Evolutionary conservation across 1,140 invertebrate genomes (phyloP).

Genomic region (Panulirus ornatus): DNA sequence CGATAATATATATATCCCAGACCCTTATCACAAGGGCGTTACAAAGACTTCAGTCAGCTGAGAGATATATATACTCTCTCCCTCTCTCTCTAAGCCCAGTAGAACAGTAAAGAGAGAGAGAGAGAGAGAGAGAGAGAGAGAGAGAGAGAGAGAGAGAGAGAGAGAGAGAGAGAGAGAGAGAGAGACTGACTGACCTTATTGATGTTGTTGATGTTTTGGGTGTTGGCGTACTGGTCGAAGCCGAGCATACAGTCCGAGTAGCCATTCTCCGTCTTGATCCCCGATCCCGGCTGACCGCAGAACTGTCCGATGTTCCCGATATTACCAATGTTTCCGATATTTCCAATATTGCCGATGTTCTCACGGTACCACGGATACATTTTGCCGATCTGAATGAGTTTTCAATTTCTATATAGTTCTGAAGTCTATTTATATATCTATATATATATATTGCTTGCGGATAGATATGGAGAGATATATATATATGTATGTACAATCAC

Average conservation of each 20-base stretch:
- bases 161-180: not conserved
- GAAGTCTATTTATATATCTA: too few relatives aligned
- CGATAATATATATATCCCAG: too few relatives aligned
- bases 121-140: conserved; percentile 36
- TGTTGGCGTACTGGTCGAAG: conserved; percentile 69
- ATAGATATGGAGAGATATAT: not conserved
- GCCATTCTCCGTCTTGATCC: conserved; percentile 68
- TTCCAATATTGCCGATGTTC: conserved; percentile 57
- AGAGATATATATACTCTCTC: too few relatives aligned
- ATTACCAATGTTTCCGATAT: conserved; percentile 60
- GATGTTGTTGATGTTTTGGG: conserved; percentile 70
- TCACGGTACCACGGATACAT: conserved; percentile 71
- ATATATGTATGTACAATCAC: not conserved
- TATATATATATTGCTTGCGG: not conserved
- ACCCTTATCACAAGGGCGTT: too few relatives aligned
- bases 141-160: not conserved
- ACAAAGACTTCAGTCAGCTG: too few relatives aligned
- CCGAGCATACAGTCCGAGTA: conserved; percentile 66
- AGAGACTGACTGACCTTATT: conserved; percentile 54
- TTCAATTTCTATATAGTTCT: not conserved
- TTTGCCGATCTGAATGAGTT: conserved; percentile 21
- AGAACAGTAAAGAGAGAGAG: conserved; percentile 17
- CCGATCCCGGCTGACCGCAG: conserved; percentile 57
- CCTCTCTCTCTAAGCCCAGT: too few relatives aligned
- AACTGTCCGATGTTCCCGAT: conserved; percentile 66